Evolutionary conservation across 2,113 vertebrate genomes (phyloP).

Genomic region (Ageneiosus marmoratus): DNA sequence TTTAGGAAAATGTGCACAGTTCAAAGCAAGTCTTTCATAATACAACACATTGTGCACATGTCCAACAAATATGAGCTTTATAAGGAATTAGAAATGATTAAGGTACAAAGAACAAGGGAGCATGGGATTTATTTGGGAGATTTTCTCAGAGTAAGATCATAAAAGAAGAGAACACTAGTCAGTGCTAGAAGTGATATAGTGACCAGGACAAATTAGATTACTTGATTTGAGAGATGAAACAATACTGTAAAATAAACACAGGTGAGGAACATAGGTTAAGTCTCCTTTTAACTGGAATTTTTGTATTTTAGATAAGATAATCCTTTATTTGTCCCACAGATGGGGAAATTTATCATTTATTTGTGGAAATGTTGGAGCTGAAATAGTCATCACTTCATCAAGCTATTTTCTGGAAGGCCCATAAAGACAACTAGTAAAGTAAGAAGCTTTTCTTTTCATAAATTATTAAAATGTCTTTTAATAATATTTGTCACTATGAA

Average conservation of each 20-base stretch:
- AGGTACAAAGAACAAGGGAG: slow-evolving; percentile 7
- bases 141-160: background rate
- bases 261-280: background rate
- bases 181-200: background rate
- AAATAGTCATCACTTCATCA: background rate
- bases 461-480: background rate
- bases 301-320: too few relatives aligned
- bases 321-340: too few relatives aligned
- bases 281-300: background rate
- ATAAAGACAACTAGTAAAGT: background rate
- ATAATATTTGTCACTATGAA: background rate
- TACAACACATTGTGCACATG: background rate
- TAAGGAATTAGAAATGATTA: slow-evolving; percentile 30
- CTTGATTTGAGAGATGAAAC: background rate
- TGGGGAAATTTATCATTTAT: too few relatives aligned
- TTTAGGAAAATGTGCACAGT: background rate
- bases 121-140: slow-evolving; percentile 26
- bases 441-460: background rate
- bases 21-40: background rate
- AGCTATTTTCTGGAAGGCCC: background rate
- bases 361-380: background rate
- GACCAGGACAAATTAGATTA: background rate
- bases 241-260: background rate
- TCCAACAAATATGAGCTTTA: slow-evolving; percentile 24
- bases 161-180: background rate